Evolutionary conservation across 2,888 invertebrate species (phyloP).

Genomic region (Rhodophaea formosa): DNA sequence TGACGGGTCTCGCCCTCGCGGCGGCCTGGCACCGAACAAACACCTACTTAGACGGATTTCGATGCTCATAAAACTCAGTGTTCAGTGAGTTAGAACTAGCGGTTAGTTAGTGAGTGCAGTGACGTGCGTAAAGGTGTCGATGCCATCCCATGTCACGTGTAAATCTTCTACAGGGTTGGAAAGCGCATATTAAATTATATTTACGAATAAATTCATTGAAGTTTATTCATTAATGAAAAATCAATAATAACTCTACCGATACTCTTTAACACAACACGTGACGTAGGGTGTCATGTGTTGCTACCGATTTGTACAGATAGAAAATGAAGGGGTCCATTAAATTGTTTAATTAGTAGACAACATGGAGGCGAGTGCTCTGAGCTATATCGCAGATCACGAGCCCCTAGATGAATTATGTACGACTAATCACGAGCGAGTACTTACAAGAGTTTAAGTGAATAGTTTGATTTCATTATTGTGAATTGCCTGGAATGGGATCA

Average conservation of each 20-base stretch:
- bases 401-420: conserved; percentile 42
- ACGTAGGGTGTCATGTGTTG: conserved; percentile 18
- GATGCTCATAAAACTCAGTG: conserved; percentile 15
- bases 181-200: not conserved
- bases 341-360: conserved; percentile 51
- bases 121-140: conserved; percentile 3
- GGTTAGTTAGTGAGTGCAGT: not conserved
- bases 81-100: conserved; percentile 18
- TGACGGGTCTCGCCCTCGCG: conserved; percentile 65
- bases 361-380: conserved; percentile 30
- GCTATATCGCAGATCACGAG: conserved; percentile 32
- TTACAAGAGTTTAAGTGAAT: conserved; percentile 37
- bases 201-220: not conserved
- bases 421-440: conserved; percentile 30
- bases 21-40: conserved; percentile 38
- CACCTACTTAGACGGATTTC: conserved; percentile 12
- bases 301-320: conserved; percentile 44
- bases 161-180: not conserved
- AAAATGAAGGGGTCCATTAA: conserved; percentile 74
- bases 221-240: not conserved
- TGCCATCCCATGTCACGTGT: not conserved
- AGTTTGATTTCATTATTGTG: conserved; percentile 48
- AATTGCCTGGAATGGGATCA: conserved; percentile 78
- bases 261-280: not conserved
- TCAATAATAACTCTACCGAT: not conserved